Conservation (phyloP, 2,113 vertebrate genomes). For the Anoura caudifer region DNA sequence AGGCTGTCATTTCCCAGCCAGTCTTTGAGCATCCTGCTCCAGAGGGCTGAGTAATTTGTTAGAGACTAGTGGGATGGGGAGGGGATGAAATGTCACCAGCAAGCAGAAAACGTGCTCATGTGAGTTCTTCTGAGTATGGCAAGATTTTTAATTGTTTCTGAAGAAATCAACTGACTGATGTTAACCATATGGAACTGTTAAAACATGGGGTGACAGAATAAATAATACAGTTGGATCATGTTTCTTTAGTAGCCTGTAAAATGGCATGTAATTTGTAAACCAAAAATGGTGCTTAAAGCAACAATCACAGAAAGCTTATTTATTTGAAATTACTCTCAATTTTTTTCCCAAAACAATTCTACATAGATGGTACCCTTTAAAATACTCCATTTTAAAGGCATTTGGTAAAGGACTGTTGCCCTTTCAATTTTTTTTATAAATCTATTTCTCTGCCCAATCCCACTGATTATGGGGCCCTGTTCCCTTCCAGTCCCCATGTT, state of each 20-base stretch:
- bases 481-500: neutral
- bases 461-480: neutral
- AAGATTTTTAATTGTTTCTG: slow-evolving; percentile 69
- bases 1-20: slow-evolving; percentile 46
- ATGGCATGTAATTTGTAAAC: slow-evolving; percentile 69
- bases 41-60: neutral
- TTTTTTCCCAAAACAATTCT: neutral
- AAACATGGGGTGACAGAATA: slow-evolving; percentile 53
- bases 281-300: slow-evolving; percentile 62
- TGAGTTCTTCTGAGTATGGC: slow-evolving; percentile 44
- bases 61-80: neutral
- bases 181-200: slow-evolving; percentile 67
- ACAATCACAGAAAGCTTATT: slow-evolving; percentile 50
- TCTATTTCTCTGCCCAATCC: neutral
- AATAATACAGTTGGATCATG: slow-evolving; percentile 62
- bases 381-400: neutral
- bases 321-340: slow-evolving; percentile 42
- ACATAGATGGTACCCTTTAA: slow-evolving; percentile 35
- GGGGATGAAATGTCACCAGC: slow-evolving; percentile 37
- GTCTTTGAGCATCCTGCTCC: neutral
- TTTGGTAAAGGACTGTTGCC: neutral
- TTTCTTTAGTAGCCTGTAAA: slow-evolving; percentile 67
- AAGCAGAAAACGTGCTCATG: slow-evolving; percentile 41
- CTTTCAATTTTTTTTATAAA: neutral
- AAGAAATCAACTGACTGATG: slow-evolving; percentile 57